Conservation (phyloP, 2,797 vertebrate genomes). For the Ciconia nigra region DNA sequence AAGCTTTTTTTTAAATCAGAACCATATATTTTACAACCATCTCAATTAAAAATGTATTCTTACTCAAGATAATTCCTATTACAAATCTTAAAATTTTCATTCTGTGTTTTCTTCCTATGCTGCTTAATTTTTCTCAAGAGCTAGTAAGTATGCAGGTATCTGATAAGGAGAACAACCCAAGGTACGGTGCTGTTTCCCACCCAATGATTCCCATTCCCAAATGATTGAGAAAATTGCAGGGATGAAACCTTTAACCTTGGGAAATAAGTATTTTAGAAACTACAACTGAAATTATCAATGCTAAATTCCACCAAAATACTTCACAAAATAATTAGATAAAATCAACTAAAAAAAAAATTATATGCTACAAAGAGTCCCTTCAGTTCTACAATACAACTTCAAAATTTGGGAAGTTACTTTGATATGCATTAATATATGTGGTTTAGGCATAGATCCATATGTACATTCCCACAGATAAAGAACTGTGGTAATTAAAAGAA, state of each 20-base stretch:
- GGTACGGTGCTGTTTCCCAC: rapidly evolving
- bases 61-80: background rate
- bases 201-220: background rate
- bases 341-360: background rate
- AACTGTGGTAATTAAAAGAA: background rate
- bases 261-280: background rate
- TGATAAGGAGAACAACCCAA: background rate
- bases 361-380: background rate
- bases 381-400: background rate
- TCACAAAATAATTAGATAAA: background rate
- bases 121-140: background rate
- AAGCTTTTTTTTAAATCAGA: background rate
- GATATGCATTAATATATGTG: background rate
- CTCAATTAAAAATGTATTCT: background rate
- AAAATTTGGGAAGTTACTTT: background rate
- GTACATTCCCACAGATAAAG: background rate
- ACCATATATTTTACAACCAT: background rate
- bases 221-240: background rate
- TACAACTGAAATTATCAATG: background rate
- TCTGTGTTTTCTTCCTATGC: background rate
- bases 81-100: background rate
- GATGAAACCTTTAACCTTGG: background rate
- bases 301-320: background rate
- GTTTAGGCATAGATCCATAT: background rate
- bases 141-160: background rate